Percentiles rank a stretch among this genome's conserved stretches.
Conservation (phyloP, 2,888 invertebrate species). For the Oligia fasciuncula region DNA sequence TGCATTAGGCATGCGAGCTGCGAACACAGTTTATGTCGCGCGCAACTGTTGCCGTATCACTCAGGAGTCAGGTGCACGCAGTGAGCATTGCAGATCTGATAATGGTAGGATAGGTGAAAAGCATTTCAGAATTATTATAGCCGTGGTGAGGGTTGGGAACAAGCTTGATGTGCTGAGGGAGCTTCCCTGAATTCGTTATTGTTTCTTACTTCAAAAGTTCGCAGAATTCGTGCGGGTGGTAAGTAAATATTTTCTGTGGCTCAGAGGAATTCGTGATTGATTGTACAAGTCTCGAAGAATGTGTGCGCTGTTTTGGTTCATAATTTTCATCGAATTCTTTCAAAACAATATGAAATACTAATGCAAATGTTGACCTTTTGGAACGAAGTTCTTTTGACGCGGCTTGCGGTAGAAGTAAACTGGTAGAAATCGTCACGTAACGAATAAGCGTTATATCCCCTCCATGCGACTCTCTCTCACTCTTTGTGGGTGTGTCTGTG, state of each 20-base stretch:
- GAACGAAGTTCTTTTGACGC: too few species aligned
- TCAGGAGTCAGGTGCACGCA: conserved; percentile 37
- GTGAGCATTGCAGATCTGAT: conserved; percentile 33
- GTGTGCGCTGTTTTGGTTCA: background rate
- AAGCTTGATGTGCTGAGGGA: background rate
- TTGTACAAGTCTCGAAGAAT: conserved; percentile 8
- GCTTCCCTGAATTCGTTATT: background rate
- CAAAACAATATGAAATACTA: background rate
- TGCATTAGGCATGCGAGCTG: conserved; percentile 56
- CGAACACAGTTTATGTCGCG: conserved; percentile 48
- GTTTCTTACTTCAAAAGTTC: conserved; percentile 1
- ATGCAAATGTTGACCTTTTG: background rate
- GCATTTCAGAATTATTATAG: background rate
- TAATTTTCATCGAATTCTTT: conserved; percentile 7
- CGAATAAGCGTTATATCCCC: too few species aligned
- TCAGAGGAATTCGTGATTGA: background rate
- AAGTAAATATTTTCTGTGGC: conserved; percentile 15
- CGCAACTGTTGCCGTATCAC: conserved; percentile 51
- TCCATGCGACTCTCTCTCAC: too few species aligned
- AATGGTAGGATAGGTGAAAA: background rate
- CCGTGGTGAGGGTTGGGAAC: background rate
- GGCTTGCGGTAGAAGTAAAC: too few species aligned
- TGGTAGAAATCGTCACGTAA: too few species aligned
- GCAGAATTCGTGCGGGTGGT: background rate
- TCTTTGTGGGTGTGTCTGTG: too few species aligned